Evolutionary conservation across 2,888 invertebrate species (phyloP), one percentile per base, ranked within the genome.

Genomic region (Drosophila leonis): DNA sequence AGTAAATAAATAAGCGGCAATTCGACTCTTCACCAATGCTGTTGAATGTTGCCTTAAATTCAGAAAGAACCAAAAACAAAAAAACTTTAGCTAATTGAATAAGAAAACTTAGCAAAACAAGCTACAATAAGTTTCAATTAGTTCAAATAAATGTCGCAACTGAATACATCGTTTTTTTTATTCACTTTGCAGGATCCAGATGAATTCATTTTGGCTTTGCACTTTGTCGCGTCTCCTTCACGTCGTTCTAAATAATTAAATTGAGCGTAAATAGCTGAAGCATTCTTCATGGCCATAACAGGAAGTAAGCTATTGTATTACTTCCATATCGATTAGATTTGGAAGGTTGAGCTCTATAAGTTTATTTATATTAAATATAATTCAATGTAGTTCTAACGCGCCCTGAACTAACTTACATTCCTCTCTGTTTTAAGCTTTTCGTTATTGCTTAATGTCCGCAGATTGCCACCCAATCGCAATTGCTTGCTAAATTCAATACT

Each of bases 1-100:
- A 85, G 86, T 74, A 88, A 85, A 84, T 85, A 84, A 85, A 79
- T 83, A 83, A 67, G 68, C 66, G 66, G 57, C 65, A 51, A 59
- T 66, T 54, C 39, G 48, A 35, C 75, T 64, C 35, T 62, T 63
- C 41, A 39, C 61, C 63, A 73, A 67, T 59, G 39, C 64, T 71
- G 64, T 68, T 75, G 64, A 68, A 57, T 65, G 48, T 51, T 62
- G 65, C 29, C 70, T 61, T 52, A 54, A 82, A 73, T 65, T 69
- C 64, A 39, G 2, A 46, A 68, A 44, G 9, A 68, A 51, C 7
- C 41, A 64, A 57, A 68, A 29, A 12, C 1, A 67, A 64, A 64
- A 64, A 87, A 67, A 61, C 75, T 74, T 51, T 51, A 60, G 65
- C 39, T 82, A 88, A 84, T 82, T 85, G 78, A 80, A 76, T 83